Base-by-base conservation (phyloP, 1,140 invertebrate genomes). In the Nilaparvata lugens region DNA sequence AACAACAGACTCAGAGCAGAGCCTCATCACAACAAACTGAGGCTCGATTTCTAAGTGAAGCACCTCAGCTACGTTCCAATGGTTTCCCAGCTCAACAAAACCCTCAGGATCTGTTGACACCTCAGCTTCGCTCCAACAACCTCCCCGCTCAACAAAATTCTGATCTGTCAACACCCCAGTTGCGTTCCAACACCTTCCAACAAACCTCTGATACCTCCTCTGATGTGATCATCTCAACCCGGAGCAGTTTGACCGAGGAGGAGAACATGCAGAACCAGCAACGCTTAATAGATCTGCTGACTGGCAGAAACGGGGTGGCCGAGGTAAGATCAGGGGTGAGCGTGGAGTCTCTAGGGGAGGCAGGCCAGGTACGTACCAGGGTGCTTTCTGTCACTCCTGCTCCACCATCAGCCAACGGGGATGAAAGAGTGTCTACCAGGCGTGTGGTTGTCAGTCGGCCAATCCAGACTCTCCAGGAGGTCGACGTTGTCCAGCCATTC, bases 391-490 rank as follows among this genome's bases (percentile, higher is more conserved):
- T 79, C n/a, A 81, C 79, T 0, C 75, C 80, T 1, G 78, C 79
- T 5, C 79, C 80, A 11, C 71, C 71, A 1, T 72, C 76, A 61
- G 73, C 72, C 0, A 69, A 77, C 3, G 70, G 78, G 45, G 76
- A 76, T 53, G 81, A 83, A 68, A 77, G 76, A 35, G 78, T 83
- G 40, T 78, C 80, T 48, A 83, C 81, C 28, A 74, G 82, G 52
- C 76, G 82, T 40, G 79, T 84, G 52, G 81, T 84, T 11, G 76
- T 84, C 5, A 80, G 77, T 59, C 73, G 81, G 59, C 81, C 82
- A 2, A 79, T 83, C 58, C 80, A 83, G 65, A 84, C 82, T 2
- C 72, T 83, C 13, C 78, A 81, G 60, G 80, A 81, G 66, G 71
- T 80, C 24, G 76, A 81, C 14, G 73, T 82, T 35, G 74, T 80